Conservation (phyloP, 2,113 vertebrate genomes). For the Cynocephalus volans region DNA sequence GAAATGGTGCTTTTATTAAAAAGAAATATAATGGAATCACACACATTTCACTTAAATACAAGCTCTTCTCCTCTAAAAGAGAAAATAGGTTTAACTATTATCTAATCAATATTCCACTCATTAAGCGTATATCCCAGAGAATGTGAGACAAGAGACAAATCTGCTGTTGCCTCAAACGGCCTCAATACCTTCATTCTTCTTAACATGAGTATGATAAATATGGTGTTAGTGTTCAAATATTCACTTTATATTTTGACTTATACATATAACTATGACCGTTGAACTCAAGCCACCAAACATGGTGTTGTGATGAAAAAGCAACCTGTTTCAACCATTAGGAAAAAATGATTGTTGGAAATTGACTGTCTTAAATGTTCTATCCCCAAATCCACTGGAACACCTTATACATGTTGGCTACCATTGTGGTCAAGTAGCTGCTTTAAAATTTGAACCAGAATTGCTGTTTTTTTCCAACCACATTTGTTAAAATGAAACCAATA, state of each 20-base stretch:
- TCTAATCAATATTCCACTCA: background rate
- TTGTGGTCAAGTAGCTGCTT: background rate
- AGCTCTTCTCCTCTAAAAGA: background rate
- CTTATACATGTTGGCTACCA: background rate
- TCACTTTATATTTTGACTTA: background rate
- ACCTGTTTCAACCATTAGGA: background rate
- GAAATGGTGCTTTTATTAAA: background rate
- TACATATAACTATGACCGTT: background rate
- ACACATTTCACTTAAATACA: conserved; percentile 39
- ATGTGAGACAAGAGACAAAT: background rate
- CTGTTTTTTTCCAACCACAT: background rate
- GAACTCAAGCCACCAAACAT: background rate
- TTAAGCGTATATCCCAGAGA: background rate
- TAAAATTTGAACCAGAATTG: conserved; percentile 43
- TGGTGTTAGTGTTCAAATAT: background rate
- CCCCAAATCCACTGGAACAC: conserved; percentile 9
- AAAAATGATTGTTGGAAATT: background rate
- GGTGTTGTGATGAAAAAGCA: background rate
- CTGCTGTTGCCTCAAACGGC: background rate
- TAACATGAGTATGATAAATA: background rate
- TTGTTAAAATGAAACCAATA: background rate
- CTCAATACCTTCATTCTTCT: background rate
- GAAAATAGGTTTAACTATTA: background rate
- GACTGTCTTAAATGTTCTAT: background rate
- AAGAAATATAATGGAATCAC: background rate